Percentiles rank a stretch among this genome's conserved stretches.
Conservation (phyloP, 2,797 vertebrate genomes). For the Typhlichthys eigenmanni region DNA sequence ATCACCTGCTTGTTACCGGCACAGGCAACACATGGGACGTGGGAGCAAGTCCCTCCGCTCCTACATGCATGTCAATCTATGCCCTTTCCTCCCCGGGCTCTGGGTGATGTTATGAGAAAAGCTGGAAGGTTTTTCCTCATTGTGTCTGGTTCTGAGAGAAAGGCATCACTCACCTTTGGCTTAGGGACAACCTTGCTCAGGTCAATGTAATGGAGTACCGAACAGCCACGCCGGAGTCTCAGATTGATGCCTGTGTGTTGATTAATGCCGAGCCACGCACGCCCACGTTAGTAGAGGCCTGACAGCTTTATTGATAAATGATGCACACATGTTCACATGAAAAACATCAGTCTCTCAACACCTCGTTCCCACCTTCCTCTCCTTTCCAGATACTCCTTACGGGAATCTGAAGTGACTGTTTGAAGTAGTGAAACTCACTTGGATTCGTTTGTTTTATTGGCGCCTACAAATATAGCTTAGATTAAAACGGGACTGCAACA, state of each 20-base stretch:
- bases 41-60: constrained; percentile 19
- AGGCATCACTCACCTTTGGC: constrained; percentile 56
- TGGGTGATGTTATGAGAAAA: constrained; percentile 22
- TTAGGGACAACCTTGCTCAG: constrained; percentile 56
- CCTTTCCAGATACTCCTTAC: constrained; percentile 45
- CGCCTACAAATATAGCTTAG: constrained; percentile 26
- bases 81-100: background rate
- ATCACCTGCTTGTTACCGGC: constrained; percentile 72
- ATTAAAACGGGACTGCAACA: constrained; percentile 23
- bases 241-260: constrained; percentile 72
- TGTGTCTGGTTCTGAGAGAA: constrained; percentile 43
- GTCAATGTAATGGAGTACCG: constrained; percentile 64
- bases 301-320: constrained; percentile 79
- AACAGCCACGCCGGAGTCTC: constrained; percentile 46
- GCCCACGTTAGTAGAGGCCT: constrained; percentile 69
- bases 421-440: constrained; percentile 30
- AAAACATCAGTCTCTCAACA: constrained; percentile 71
- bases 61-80: constrained; percentile 5
- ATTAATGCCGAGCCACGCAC: constrained; percentile 66
- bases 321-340: constrained; percentile 64
- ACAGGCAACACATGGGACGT: constrained; percentile 32
- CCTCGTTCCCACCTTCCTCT: constrained; percentile 16
- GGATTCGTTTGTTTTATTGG: constrained; percentile 34
- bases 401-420: constrained; percentile 54
- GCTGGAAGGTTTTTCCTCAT: constrained; percentile 22